A percentile compares a stretch with the other conserved stretches of the same genome.
Evolutionary conservation across 2,113 vertebrate genomes (phyloP).

Genomic region (Pantherophis guttatus): DNA sequence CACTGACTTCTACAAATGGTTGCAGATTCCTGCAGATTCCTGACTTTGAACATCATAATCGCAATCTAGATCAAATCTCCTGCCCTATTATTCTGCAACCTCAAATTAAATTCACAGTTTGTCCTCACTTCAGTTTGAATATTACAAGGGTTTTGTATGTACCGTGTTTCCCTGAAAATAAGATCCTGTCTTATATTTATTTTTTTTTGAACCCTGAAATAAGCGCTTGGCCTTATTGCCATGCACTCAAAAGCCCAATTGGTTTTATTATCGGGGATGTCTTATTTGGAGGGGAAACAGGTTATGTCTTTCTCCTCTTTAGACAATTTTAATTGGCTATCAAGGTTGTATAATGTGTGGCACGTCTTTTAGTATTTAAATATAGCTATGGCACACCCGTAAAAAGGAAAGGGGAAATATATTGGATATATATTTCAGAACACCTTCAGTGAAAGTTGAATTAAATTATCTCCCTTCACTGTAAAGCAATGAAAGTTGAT

Average conservation of each 20-base stretch:
- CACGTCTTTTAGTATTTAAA: neutral
- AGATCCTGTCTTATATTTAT: too few species aligned
- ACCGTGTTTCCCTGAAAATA: too few species aligned
- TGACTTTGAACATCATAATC: neutral
- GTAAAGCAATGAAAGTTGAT: neutral
- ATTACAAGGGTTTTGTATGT: neutral
- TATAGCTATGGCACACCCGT: accelerated
- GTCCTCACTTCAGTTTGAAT: neutral
- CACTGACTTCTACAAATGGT: neutral
- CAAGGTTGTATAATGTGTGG: neutral
- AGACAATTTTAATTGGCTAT: too few species aligned
- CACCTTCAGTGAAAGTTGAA: neutral
- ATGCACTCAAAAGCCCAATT: too few species aligned
- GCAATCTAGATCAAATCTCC: neutral
- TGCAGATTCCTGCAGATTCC: neutral
- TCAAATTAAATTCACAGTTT: neutral
- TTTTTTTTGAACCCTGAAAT: too few species aligned
- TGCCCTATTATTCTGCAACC: neutral
- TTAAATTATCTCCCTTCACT: neutral
- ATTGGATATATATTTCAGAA: neutral
- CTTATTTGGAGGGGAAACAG: too few species aligned
- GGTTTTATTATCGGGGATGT: too few species aligned
- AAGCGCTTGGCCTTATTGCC: too few species aligned
- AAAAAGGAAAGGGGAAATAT: neutral
- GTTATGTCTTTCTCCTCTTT: neutral